Percentiles rank a stretch among this genome's conserved stretches.
phyloP scores from a whole-genome alignment of 1,140 invertebrate species.

The Drosophila burlai region DNA sequence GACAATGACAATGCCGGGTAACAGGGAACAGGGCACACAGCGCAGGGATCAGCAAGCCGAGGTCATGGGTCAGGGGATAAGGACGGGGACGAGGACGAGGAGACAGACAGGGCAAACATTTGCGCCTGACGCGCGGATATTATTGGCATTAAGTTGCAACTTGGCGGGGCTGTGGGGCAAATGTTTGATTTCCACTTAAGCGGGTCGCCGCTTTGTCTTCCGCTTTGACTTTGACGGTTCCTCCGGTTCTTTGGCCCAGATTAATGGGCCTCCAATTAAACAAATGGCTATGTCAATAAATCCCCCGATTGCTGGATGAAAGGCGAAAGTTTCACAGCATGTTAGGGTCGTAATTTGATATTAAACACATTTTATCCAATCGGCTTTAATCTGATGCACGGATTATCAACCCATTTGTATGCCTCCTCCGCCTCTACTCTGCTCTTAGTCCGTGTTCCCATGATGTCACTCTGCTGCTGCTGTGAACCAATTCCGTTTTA shows the following conservation, averaged over 20 bases:
- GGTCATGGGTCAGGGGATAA: slow-evolving; percentile 15
- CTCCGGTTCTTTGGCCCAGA: slow-evolving; percentile 43
- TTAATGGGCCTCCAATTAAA: slow-evolving; percentile 74
- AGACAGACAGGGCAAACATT: slow-evolving; percentile 54
- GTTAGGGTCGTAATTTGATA: slow-evolving; percentile 27
- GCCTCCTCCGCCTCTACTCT: slow-evolving; percentile 2
- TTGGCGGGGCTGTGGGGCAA: slow-evolving; percentile 50
- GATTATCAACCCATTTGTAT: slow-evolving; percentile 37
- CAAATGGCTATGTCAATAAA: slow-evolving; percentile 63
- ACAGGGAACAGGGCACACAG: slow-evolving; percentile 11
- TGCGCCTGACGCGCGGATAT: slow-evolving; percentile 56
- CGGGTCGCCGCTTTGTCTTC: slow-evolving; percentile 27
- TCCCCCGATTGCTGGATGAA: slow-evolving; percentile 35
- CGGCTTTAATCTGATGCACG: slow-evolving; percentile 19
- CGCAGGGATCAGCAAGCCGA: slow-evolving; percentile 9
- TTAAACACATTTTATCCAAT: slow-evolving; percentile 34
- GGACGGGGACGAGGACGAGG: slow-evolving; percentile 3
- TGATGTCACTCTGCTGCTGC: slow-evolving; percentile 34
- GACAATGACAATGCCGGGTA: slow-evolving; percentile 29
- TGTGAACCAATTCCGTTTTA: slow-evolving; percentile 47
- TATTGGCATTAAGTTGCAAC: slow-evolving; percentile 79
- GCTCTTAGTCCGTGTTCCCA: not conserved
- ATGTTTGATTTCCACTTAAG: slow-evolving; percentile 80
- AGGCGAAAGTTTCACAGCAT: slow-evolving; percentile 37
- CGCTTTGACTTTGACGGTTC: slow-evolving; percentile 32